Conservation (phyloP, 2,888 invertebrate genomes). For the Drosophila kokeensis region DNA sequence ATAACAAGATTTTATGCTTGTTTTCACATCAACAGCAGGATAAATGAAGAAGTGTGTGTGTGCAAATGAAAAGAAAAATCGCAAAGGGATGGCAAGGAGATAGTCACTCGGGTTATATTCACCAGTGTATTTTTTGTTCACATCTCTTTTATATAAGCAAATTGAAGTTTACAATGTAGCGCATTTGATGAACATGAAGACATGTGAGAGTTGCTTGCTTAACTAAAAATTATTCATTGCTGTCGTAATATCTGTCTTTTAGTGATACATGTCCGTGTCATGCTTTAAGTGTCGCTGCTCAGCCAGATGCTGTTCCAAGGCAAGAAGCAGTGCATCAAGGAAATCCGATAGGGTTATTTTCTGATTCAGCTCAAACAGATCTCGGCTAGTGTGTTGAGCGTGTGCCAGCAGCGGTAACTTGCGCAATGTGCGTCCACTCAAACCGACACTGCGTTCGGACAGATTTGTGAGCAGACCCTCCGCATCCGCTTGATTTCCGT, state of each 20-base stretch:
- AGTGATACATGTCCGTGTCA: constrained; percentile 32
- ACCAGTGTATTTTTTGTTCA: constrained; percentile 22
- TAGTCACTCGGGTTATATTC: constrained; percentile 11
- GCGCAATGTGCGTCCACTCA: constrained; percentile 94
- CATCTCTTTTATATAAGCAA: constrained; percentile 19
- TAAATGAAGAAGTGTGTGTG: constrained; percentile 49
- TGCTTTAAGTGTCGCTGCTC: constrained; percentile 68
- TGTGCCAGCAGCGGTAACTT: constrained; percentile 96
- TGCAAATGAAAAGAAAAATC: constrained; percentile 40
- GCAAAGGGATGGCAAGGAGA: constrained; percentile 8
- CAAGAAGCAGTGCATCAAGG: constrained; percentile 70
- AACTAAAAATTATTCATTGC: constrained; percentile 3
- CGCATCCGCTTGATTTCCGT: constrained; percentile 44
- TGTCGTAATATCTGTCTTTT: background rate
- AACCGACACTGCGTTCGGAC: constrained; percentile 87
- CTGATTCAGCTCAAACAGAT: constrained; percentile 58
- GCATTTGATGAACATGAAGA: constrained; percentile 24
- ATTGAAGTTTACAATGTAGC: constrained; percentile 8
- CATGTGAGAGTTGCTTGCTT: constrained; percentile 4
- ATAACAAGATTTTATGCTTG: constrained; percentile 68
- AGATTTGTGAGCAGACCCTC: constrained; percentile 85
- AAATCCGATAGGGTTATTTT: constrained; percentile 71
- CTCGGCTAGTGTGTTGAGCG: constrained; percentile 84
- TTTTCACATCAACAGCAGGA: constrained; percentile 52
- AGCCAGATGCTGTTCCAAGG: constrained; percentile 69